phyloP scores from a whole-genome alignment of 2,888 invertebrate species.

The Agonopterix heracliana region DNA sequence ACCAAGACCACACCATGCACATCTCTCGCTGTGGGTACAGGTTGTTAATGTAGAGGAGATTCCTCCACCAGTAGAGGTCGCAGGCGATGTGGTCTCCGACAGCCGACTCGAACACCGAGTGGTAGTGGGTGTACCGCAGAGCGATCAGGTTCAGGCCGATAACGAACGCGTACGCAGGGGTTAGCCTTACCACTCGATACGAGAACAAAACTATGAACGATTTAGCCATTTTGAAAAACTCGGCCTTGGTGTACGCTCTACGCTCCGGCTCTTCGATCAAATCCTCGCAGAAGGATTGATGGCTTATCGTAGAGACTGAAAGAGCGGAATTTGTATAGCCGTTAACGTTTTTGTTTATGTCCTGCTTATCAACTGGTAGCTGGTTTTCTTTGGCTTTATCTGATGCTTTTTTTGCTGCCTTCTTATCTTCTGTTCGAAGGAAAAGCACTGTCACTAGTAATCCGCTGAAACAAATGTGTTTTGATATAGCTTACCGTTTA shows the following conservation, averaged over 20 bases:
- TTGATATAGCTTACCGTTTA: too few relatives aligned
- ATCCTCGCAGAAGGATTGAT: slow-evolving; percentile 64
- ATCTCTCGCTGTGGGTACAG: slow-evolving; percentile 84
- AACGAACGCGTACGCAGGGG: slow-evolving; percentile 88
- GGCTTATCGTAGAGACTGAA: slow-evolving; percentile 62
- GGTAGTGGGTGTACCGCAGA: slow-evolving; percentile 81
- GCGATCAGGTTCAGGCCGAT: slow-evolving; percentile 84
- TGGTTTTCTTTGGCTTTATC: slow-evolving; percentile 27
- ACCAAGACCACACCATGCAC: slow-evolving; percentile 91
- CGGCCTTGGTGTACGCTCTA: slow-evolving; percentile 47
- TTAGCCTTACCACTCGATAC: slow-evolving; percentile 81
- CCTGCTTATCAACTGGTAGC: slow-evolving; percentile 33
- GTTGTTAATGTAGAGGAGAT: slow-evolving; percentile 88
- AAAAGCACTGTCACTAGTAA: slow-evolving; percentile 84
- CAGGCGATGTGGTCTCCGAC: slow-evolving; percentile 84
- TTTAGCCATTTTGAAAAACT: slow-evolving; percentile 52
- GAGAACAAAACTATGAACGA: slow-evolving; percentile 68
- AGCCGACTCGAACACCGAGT: slow-evolving; percentile 84
- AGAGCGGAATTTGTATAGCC: slow-evolving; percentile 62
- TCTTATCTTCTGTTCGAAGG: slow-evolving; percentile 78
- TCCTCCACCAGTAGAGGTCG: slow-evolving; percentile 88
- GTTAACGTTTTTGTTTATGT: slow-evolving; percentile 62
- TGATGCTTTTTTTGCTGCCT: slow-evolving; percentile 40
- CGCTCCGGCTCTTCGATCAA: slow-evolving; percentile 51
- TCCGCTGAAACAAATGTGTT: slow-evolving; percentile 72